These are phyloP conservation scores for Takifugu bimaculatus DNA, from an alignment of 2,113 vertebrate species.

Conservation along the genomic window DNA sequence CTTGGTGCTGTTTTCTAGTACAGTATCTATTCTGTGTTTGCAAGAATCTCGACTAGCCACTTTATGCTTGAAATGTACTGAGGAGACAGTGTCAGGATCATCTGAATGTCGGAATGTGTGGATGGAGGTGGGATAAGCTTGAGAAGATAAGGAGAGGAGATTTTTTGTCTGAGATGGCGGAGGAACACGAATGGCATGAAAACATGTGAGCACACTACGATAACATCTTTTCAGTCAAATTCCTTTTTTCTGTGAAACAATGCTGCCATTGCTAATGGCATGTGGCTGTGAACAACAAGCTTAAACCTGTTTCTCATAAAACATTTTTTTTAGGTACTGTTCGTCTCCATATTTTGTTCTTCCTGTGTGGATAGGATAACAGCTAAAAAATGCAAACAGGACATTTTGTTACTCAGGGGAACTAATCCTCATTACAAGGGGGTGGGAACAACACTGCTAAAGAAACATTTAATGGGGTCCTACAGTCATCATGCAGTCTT, in stretches of 20 bases:
- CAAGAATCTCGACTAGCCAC: slow-evolving; percentile 62
- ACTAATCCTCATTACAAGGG: slow-evolving; percentile 51
- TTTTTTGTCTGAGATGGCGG: slow-evolving; percentile 44
- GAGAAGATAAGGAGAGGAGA: slow-evolving; percentile 39
- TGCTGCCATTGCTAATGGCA: slow-evolving; percentile 73
- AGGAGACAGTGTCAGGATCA: slow-evolving; percentile 27
- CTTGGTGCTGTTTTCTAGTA: slow-evolving; percentile 25
- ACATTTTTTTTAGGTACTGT: slow-evolving; percentile 65
- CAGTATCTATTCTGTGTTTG: slow-evolving; percentile 27
- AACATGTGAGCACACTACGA: slow-evolving; percentile 54
- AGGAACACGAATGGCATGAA: slow-evolving; percentile 51
- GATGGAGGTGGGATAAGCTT: slow-evolving; percentile 36
- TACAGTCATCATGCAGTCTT: slow-evolving; percentile 30
- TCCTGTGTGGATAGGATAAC: slow-evolving; percentile 39
- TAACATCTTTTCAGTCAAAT: slow-evolving; percentile 70
- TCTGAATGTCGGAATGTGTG: slow-evolving; percentile 30
- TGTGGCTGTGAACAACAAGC: slow-evolving; percentile 64
- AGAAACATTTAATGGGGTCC: slow-evolving; percentile 45
- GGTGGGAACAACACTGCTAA: slow-evolving; percentile 18
- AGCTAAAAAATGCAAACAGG: slow-evolving; percentile 67
- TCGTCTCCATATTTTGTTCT: slow-evolving; percentile 47
- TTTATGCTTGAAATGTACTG: slow-evolving; percentile 50
- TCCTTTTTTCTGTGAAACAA: slow-evolving; percentile 69
- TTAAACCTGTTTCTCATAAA: slow-evolving; percentile 69
- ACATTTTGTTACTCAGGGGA: slow-evolving; percentile 57